Evolutionary conservation across 2,888 invertebrate genomes (phyloP), one percentile per base, ranked within the genome.

Genomic region (Lomographa bimaculata): DNA sequence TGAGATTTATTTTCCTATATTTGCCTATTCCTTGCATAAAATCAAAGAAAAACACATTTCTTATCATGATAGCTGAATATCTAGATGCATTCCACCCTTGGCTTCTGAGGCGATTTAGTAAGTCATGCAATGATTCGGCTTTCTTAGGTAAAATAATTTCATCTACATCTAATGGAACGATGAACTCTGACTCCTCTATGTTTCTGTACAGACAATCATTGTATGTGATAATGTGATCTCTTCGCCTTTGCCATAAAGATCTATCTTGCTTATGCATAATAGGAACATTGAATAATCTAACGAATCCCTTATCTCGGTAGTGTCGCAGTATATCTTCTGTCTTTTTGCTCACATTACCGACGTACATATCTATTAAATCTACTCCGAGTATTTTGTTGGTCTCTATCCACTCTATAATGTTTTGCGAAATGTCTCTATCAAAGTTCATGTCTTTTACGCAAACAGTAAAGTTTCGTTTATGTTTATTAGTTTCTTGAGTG

Each of bases 131-230:
- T 11, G 87, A 91, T 26, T 79, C 66, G 10, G 89, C 86, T 48
- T 83, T 75, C 65, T 91, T 90, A 7, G 95, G 95, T 34, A 95
- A 85, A 38, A 95, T 90, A 28, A 94, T 84, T 81, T 95, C 95
- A 70, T 95, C 95, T 24, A 94, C 86, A 67, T 95, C 95, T 54
- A 95, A 75, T 5, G 94, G 93, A 12, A 94, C 80, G 7, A 94
- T 79, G 66, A 87, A 94, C 57, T 92, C 89, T 19, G 93, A 93
- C 49, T 85, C 84, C 56, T 90, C 79, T 32, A 94, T 77, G 77
- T 94, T 94, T 67, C 93, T 90, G 71, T 95, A 94, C 42, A 95
- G 90, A 65, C 95, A 95, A 70, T 94, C 94, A 71, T 95, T 95
- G 72, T 95, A 95, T 0, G 94, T 92, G 46, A 95, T 89, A 16